Conservation (phyloP, 2,888 invertebrate species). For the Syrphus vitripennis region DNA sequence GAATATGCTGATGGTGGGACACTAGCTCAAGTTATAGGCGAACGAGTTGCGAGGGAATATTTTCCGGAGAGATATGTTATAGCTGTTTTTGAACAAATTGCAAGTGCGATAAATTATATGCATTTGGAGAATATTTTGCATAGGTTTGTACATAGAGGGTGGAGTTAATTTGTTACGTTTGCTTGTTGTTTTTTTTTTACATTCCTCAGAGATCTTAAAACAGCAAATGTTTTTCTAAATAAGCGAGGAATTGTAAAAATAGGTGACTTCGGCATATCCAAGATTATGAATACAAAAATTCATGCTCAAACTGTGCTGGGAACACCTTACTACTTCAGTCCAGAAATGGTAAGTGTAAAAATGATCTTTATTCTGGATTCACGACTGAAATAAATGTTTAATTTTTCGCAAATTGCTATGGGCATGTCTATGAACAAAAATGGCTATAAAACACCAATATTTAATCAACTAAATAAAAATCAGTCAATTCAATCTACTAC, state of each 20-base stretch:
- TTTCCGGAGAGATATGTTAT: conserved; percentile 85
- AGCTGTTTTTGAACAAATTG: conserved; percentile 86
- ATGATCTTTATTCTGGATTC: neutral
- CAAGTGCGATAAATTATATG: conserved; percentile 86
- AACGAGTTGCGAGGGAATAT: conserved; percentile 80
- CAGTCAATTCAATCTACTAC: no score
- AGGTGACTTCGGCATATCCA: conserved; percentile 90
- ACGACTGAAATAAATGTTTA: neutral
- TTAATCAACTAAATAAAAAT: no score
- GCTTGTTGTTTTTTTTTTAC: neutral
- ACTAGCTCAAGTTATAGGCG: conserved; percentile 84
- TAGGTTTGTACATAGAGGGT: no score
- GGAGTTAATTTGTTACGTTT: neutral
- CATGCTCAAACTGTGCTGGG: conserved; percentile 88
- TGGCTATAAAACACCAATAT: no score
- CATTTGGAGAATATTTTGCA: conserved; percentile 86
- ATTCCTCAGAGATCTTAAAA: conserved; percentile 85
- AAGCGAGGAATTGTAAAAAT: conserved; percentile 86
- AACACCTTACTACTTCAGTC: conserved; percentile 88
- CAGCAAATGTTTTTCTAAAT: conserved; percentile 88
- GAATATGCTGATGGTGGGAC: conserved; percentile 90
- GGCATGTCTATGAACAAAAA: no score
- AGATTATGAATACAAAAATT: conserved; percentile 86
- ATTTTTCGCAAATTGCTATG: no score
- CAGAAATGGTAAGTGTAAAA: conserved; percentile 84